Conservation (phyloP, 2,888 invertebrate species). For the Pediacus dermestoides region DNA sequence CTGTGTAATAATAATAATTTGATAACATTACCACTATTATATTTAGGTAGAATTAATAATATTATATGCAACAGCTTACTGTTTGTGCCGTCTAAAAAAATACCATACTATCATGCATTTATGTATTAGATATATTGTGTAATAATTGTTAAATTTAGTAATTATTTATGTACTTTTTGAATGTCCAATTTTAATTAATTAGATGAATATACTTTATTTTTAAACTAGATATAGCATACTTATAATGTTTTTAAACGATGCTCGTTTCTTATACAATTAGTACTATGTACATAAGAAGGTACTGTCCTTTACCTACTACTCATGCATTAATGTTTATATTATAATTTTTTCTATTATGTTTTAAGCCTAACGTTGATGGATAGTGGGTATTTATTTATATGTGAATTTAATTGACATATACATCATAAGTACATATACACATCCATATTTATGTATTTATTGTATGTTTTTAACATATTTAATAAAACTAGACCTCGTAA, state of each 20-base stretch:
- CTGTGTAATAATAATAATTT: no score
- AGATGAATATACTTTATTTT: no score
- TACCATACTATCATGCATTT: slow-evolving; percentile 38
- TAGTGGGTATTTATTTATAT: no score
- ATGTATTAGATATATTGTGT: slow-evolving; percentile 42
- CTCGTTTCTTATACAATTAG: no score
- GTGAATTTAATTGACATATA: slow-evolving; percentile 2
- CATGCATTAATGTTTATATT: no score
- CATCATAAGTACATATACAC: slow-evolving; percentile 29
- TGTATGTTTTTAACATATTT: slow-evolving; percentile 38
- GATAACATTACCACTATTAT: no score
- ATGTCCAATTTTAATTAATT: neutral
- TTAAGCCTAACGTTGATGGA: no score
- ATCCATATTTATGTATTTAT: slow-evolving; percentile 32
- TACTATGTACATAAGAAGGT: slow-evolving; percentile 28
- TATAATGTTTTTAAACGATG: no score
- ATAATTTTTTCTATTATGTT: no score
- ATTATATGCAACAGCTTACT: slow-evolving; percentile 42
- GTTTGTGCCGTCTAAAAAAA: slow-evolving; percentile 43
- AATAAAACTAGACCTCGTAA: slow-evolving; percentile 36
- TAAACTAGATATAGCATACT: no score
- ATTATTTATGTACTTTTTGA: slow-evolving; percentile 44
- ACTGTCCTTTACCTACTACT: no score
- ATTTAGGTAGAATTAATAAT: slow-evolving; percentile 31
- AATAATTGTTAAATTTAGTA: slow-evolving; percentile 46